These are phyloP conservation scores for Ambastaia sidthimunki DNA, from an alignment of 2,797 vertebrate genomes.

Conservation along the genomic window DNA sequence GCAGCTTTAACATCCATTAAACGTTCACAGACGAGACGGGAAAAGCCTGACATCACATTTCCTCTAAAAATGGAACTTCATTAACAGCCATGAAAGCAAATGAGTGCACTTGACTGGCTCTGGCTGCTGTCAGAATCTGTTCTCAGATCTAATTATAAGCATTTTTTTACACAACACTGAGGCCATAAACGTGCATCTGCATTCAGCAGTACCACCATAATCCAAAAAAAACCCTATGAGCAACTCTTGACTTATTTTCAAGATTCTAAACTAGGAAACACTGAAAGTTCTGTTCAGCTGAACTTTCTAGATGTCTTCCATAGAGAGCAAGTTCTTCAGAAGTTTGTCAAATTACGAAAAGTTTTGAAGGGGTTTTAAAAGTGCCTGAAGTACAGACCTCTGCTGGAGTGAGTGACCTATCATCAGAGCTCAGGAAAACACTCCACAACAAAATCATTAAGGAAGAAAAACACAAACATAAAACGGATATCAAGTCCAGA, in stretches of 20 bases:
- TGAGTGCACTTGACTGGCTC: conserved; percentile 15
- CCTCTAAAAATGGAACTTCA: conserved; percentile 40
- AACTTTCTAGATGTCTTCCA: neutral
- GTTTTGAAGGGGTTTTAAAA: neutral
- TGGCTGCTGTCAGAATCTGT: conserved; percentile 28
- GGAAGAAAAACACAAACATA: conserved; percentile 11
- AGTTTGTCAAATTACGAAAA: neutral
- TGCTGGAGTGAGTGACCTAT: no score
- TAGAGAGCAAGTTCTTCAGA: neutral
- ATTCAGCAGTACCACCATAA: neutral
- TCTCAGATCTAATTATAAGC: conserved; percentile 34
- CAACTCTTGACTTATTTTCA: neutral
- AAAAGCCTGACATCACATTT: conserved; percentile 28
- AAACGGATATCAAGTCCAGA: neutral
- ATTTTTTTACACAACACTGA: conserved; percentile 5
- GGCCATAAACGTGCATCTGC: neutral
- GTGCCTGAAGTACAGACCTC: no score
- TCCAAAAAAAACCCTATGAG: neutral
- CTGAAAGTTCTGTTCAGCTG: neutral
- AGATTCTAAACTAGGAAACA: neutral
- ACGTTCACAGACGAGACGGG: neutral
- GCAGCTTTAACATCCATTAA: neutral
- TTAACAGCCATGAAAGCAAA: conserved; percentile 30
- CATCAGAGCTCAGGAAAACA: neutral
- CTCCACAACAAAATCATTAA: conserved; percentile 14